phyloP scores from a whole-genome alignment of 2,113 vertebrate species.

The Porphyrio hochstetteri region DNA sequence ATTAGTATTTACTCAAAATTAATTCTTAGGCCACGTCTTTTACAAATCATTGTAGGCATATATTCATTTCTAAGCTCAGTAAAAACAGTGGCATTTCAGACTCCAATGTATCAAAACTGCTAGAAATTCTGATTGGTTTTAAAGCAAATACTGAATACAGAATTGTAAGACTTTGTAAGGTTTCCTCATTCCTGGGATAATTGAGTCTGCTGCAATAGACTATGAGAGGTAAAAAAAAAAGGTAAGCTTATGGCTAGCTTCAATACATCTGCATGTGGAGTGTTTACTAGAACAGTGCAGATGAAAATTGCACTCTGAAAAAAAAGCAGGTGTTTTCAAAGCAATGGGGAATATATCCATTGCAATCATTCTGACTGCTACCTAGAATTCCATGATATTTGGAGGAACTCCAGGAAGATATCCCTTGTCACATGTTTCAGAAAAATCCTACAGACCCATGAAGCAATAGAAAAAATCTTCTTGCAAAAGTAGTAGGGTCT shows the following conservation, averaged over 20 bases:
- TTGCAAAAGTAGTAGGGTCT: not conserved
- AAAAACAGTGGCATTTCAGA: not conserved
- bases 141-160: not conserved
- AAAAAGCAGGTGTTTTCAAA: not conserved
- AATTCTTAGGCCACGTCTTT: not conserved
- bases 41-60: not conserved
- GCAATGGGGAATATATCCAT: not conserved
- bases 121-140: not conserved
- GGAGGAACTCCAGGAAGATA: not conserved
- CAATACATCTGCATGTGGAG: not conserved
- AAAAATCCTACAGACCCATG: not conserved
- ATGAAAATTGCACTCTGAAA: not conserved
- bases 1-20: not conserved
- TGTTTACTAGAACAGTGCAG: not conserved
- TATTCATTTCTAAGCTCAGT: not conserved
- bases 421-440: not conserved
- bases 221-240: not conserved
- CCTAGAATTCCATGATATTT: not conserved
- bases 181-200: not conserved
- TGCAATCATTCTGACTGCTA: not conserved
- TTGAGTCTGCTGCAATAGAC: not conserved
- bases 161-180: not conserved
- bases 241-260: not conserved
- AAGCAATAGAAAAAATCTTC: not conserved
- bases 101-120: not conserved